Evolutionary conservation across 2,888 invertebrate genomes (phyloP).

Genomic region (Chaetoderma sp.): DNA sequence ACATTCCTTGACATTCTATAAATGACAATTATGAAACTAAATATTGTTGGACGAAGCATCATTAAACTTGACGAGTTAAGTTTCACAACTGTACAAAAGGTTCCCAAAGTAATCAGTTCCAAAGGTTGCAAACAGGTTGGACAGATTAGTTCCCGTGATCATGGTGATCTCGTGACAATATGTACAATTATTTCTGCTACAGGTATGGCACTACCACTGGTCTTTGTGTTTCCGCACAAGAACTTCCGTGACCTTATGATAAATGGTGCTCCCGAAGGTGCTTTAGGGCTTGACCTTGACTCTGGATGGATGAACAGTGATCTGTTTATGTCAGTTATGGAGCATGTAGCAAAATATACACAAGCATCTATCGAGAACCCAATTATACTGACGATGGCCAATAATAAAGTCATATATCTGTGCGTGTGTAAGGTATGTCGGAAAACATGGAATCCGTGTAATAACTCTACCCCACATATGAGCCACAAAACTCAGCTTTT

Average conservation of each 20-base stretch:
- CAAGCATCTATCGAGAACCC: slow-evolving; percentile 22
- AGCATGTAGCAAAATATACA: too few species aligned
- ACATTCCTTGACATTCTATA: too few species aligned
- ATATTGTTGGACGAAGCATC: too few species aligned
- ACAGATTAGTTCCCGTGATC: slow-evolving; percentile 24
- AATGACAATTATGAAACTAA: too few species aligned
- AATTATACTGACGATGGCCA: slow-evolving; percentile 20
- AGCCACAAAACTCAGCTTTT: slow-evolving; percentile 26
- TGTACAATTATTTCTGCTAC: slow-evolving; percentile 16
- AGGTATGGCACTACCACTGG: slow-evolving; percentile 22
- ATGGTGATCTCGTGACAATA: slow-evolving; percentile 25
- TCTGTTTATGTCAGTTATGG: slow-evolving; percentile 14
- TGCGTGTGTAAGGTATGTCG: neutral
- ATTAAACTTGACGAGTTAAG: too few species aligned
- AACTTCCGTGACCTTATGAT: slow-evolving; percentile 14
- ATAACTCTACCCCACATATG: slow-evolving; percentile 27
- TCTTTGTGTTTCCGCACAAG: slow-evolving; percentile 21
- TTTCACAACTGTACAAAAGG: too few species aligned
- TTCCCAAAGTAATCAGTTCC: too few species aligned
- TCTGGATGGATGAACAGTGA: slow-evolving; percentile 34
- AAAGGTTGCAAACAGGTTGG: too few species aligned
- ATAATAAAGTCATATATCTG: slow-evolving; percentile 13
- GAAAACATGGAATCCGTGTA: slow-evolving; percentile 1
- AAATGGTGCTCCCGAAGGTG: slow-evolving; percentile 17
- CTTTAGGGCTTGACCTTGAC: neutral